A percentile compares a stretch with the other conserved stretches of the same genome.
These are phyloP conservation scores for Sterna hirundo DNA, from an alignment of 2,113 vertebrate genomes.

Conservation along the genomic window DNA sequence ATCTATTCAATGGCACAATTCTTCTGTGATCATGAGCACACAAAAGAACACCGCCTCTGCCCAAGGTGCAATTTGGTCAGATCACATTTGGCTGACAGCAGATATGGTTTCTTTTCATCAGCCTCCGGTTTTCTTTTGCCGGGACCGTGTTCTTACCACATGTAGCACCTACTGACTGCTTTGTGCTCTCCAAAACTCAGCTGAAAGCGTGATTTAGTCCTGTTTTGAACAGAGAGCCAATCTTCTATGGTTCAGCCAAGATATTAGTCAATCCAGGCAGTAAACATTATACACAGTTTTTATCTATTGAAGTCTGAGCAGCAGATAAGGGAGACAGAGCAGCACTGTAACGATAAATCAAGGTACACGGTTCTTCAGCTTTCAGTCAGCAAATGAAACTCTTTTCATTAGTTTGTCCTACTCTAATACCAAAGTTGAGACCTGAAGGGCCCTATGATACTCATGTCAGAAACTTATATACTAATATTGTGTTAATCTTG, in stretches of 20 bases:
- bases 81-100: neutral
- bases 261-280: neutral
- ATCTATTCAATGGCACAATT: neutral
- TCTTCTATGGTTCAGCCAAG: neutral
- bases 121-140: neutral
- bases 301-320: neutral
- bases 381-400: neutral
- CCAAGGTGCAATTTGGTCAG: neutral
- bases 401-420: neutral
- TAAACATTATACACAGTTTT: neutral
- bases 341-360: neutral
- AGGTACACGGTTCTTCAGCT: neutral
- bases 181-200: neutral
- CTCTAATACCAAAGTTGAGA: neutral
- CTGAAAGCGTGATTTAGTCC: neutral
- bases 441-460: neutral
- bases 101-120: neutral
- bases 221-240: neutral
- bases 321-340: neutral
- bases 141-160: neutral
- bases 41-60: neutral
- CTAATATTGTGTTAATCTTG: neutral
- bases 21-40: neutral
- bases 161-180: neutral
- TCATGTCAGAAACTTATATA: neutral